phyloP scores from a whole-genome alignment of 2,797 vertebrate genomes.

The Coilia nasus region DNA sequence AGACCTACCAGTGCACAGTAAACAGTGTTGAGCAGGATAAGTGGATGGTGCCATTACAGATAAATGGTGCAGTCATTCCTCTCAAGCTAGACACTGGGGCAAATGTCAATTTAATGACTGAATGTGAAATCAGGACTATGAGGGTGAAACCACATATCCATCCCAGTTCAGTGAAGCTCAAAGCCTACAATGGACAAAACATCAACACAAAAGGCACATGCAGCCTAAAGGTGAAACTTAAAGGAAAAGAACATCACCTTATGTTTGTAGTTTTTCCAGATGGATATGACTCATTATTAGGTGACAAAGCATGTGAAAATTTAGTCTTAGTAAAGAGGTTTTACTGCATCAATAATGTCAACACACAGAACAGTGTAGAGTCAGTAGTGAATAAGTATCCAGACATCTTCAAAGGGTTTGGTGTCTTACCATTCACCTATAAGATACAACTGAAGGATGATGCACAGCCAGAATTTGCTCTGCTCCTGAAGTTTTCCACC shows the following conservation, averaged over 20 bases:
- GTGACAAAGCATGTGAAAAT: constrained; percentile 43
- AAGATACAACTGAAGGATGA: constrained; percentile 41
- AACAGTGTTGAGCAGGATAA: constrained; percentile 35
- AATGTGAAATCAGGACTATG: constrained; percentile 36
- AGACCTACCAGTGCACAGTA: not conserved
- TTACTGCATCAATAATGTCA: constrained; percentile 24
- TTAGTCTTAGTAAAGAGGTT: constrained; percentile 36
- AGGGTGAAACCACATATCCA: constrained; percentile 43
- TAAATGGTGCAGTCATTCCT: constrained; percentile 31
- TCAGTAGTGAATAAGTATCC: not conserved
- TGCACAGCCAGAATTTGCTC: constrained; percentile 37
- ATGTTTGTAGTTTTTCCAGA: constrained; percentile 30
- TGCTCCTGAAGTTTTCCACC: constrained; percentile 33
- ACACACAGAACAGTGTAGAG: constrained; percentile 19
- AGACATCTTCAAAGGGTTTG: constrained; percentile 37
- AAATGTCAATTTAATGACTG: constrained; percentile 40
- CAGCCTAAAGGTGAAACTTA: constrained; percentile 17
- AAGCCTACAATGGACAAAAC: constrained; percentile 49
- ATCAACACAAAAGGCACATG: constrained; percentile 28
- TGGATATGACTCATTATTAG: constrained; percentile 33
- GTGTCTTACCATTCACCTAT: constrained; percentile 36
- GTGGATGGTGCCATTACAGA: constrained; percentile 29
- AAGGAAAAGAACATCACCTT: constrained; percentile 21
- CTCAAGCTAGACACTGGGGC: constrained; percentile 35
- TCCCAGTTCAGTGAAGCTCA: constrained; percentile 22